These are phyloP conservation scores for Agriopis marginaria DNA, from an alignment of 2,888 invertebrate genomes.

Conservation along the genomic window DNA sequence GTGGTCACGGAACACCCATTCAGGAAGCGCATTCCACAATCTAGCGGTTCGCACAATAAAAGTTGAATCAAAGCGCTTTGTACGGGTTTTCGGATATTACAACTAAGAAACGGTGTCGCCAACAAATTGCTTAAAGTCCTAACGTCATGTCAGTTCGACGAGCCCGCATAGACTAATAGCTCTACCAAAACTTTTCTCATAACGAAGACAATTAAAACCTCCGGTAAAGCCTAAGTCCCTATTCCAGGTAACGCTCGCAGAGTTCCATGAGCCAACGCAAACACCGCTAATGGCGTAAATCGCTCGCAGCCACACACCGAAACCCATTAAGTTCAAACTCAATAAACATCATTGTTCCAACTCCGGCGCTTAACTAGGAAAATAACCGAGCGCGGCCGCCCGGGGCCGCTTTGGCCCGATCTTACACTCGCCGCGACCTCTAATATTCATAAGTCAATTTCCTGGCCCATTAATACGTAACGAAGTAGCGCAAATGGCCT, in stretches of 20 bases:
- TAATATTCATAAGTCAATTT: slow-evolving; percentile 87
- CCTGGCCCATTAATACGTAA: slow-evolving; percentile 86
- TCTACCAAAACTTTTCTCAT: slow-evolving; percentile 29
- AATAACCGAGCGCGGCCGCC: slow-evolving; percentile 73
- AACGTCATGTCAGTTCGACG: neutral
- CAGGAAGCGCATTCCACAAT: no score
- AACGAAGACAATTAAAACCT: slow-evolving; percentile 36
- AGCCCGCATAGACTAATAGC: slow-evolving; percentile 10
- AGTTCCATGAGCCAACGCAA: slow-evolving; percentile 53
- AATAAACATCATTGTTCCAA: slow-evolving; percentile 81
- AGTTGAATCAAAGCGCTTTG: no score
- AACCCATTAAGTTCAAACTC: slow-evolving; percentile 82
- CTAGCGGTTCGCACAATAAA: no score
- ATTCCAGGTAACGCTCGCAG: slow-evolving; percentile 15
- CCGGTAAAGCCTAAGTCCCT: neutral
- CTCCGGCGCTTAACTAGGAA: slow-evolving; percentile 80
- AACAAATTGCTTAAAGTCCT: neutral
- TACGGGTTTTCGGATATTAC: no score
- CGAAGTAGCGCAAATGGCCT: slow-evolving; percentile 87
- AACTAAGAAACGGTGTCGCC: no score
- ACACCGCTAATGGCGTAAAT: slow-evolving; percentile 77
- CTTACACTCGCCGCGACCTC: slow-evolving; percentile 80
- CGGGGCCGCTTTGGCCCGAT: slow-evolving; percentile 81
- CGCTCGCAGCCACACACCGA: slow-evolving; percentile 69
- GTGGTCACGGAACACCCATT: no score